Evolutionary conservation across 2,888 invertebrate species (phyloP), one percentile per base, ranked within the genome.

Genomic region (Kuschelorhynchus macadamiae): DNA sequence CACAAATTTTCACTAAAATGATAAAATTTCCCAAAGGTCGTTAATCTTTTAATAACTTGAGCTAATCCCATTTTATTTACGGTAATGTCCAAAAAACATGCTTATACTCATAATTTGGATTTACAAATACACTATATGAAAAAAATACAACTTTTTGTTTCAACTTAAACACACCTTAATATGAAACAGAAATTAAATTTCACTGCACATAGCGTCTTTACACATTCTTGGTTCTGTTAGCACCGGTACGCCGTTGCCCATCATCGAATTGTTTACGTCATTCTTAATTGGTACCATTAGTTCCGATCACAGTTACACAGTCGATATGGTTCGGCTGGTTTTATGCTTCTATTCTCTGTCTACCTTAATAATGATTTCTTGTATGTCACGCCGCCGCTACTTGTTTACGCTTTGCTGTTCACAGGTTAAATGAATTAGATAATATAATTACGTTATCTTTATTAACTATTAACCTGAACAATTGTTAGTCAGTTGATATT

Each of bases 271-370:
- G 59, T 60, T 66, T 46, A 53, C 52, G 66, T 52, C 60, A 66
- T 30, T 60, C 53, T 53, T 59, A 66, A 66, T 66, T 59, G 66
- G 60, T 59, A 57, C 32, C 46, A 65, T 33, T 52, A 50, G 59
- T 65, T 60, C 47, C 39, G 46, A 66, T 66, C 60, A 66, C 66
- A 66, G 66, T 66, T 66, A 66, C 53, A 52, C 53, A 53, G 47
- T 53, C 53, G 66, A 66, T 60, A 66, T 60, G 66, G 66, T 60
- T 53, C 66, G 60, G 53, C 59, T 59, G 44, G 47, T 44, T 65
- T 60, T 53, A 66, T 60, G 47, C 30, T 66, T 66, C 66, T 50
- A 60, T 66, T 66, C 60, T 66, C 50, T 59, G 42, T 41, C 47
- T 57, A 18, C n/a, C 60, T 56, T 44, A 14, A 53, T 53, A 53